Conservation (phyloP, 64 coral and sea anemone species). For the Cladopsammia gracilis region DNA sequence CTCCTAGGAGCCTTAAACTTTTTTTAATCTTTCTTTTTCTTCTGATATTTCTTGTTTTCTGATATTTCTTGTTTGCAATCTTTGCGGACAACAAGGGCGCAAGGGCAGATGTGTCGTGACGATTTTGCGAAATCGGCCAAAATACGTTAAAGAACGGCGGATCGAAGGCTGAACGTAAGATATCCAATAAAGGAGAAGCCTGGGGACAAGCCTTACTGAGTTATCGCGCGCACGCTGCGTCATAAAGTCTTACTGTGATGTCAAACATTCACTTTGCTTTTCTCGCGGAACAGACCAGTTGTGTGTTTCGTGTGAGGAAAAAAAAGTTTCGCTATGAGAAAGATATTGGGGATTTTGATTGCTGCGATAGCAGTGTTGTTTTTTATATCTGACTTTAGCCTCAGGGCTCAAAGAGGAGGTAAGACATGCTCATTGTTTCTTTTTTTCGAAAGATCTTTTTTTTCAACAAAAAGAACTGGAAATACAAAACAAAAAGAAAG, state of each 20-base stretch:
- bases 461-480: no score
- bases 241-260: background rate
- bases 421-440: background rate
- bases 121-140: no score
- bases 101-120: no score
- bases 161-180: background rate
- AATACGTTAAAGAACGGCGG: no score
- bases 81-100: no score
- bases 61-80: no score
- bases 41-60: no score
- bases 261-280: conserved; percentile 4
- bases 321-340: background rate
- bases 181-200: no score
- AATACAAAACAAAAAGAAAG: no score
- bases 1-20: no score
- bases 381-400: background rate
- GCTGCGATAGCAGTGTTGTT: background rate
- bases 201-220: background rate
- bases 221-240: background rate
- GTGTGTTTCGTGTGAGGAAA: background rate
- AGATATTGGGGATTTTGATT: background rate
- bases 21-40: no score
- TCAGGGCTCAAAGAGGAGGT: background rate
- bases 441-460: background rate
- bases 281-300: background rate